These are phyloP conservation scores for Poeciliopsis gracilis DNA, from an alignment of 2,797 vertebrate species.

Conservation along the genomic window DNA sequence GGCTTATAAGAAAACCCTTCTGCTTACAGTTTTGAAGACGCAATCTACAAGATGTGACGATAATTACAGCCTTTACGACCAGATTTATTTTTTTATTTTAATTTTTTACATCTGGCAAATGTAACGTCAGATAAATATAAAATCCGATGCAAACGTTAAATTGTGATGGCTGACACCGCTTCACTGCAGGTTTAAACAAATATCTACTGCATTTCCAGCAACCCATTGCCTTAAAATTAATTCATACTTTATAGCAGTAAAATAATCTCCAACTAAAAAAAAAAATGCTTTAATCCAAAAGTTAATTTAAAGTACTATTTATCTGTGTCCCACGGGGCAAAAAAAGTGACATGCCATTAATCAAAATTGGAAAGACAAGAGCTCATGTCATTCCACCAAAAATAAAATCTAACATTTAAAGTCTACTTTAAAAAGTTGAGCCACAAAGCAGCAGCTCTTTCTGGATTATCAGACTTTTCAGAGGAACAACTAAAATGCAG, in stretches of 20 bases:
- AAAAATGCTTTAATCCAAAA: not conserved
- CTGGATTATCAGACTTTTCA: not conserved
- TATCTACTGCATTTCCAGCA: slow-evolving; percentile 11
- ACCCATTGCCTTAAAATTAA: not conserved
- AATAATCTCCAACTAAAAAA: not conserved
- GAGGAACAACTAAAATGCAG: not conserved
- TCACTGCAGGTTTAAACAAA: slow-evolving; percentile 23
- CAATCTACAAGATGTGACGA: not conserved
- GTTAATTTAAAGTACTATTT: not conserved
- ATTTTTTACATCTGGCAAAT: slow-evolving; percentile 24
- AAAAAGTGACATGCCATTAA: not conserved
- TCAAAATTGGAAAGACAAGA: not conserved
- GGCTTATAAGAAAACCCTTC: slow-evolving; percentile 24
- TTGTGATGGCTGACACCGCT: slow-evolving; percentile 28
- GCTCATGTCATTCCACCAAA: not conserved
- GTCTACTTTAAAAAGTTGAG: not conserved
- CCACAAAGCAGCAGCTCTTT: not conserved
- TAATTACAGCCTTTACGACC: slow-evolving; percentile 4
- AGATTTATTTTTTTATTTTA: slow-evolving; percentile 8
- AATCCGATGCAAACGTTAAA: slow-evolving; percentile 49
- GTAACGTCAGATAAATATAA: slow-evolving; percentile 38
- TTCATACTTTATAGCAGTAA: not conserved
- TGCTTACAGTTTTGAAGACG: slow-evolving; percentile 30
- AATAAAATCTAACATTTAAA: not conserved
- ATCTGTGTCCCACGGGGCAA: not conserved